Evolutionary conservation across 2,888 invertebrate genomes (phyloP), one percentile per base, ranked within the genome.

Genomic region (Plebejus argus): DNA sequence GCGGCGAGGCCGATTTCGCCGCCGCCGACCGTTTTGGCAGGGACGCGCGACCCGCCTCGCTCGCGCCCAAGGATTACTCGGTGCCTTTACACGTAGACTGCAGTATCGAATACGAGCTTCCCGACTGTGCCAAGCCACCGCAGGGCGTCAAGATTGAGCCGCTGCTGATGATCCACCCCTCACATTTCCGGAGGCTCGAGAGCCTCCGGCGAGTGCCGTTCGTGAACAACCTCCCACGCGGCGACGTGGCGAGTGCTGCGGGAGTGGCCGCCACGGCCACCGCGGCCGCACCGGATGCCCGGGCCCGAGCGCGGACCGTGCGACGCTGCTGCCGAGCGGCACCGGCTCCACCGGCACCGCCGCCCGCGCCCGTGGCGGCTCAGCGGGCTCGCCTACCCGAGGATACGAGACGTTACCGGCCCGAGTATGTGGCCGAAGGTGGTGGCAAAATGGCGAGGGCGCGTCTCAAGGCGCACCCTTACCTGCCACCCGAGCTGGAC

Each of bases 91-190:
- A 97, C 94, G 98, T 98, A 90, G 98, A 98, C 93, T 97, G 97
- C 95, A 97, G 97, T 95, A 97, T 98, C 86, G 98, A 98, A 94
- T 98, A 98, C 95, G 98, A 98, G 95, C 95, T 98, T 90, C 97
- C 97, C 86, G 97, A 97, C 91, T 97, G 97, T 94, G 97, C 97
- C 84, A 97, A 97, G 93, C 97, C 97, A 84, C 97, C 97, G 84
- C 97, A 96, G 88, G 97, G 97, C 82, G 96, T 96, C 89, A 95
- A 97, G 88, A 96, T 96, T 87, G 97, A 97, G 91, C 97, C 97
- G 77, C 95, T 98, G 87, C 95, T 98, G 86, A 98, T 98, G 97
- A 98, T 98, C 89, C 98, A 97, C 94, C 98, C 97, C 76, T 97
- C 97, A 87, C 97, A 97, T 91, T 98, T 98, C 94, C 95, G 97